Evolutionary conservation across 2,113 vertebrate species (phyloP), one percentile per base, ranked within the genome.

Genomic region (Emydura subglobosa): DNA sequence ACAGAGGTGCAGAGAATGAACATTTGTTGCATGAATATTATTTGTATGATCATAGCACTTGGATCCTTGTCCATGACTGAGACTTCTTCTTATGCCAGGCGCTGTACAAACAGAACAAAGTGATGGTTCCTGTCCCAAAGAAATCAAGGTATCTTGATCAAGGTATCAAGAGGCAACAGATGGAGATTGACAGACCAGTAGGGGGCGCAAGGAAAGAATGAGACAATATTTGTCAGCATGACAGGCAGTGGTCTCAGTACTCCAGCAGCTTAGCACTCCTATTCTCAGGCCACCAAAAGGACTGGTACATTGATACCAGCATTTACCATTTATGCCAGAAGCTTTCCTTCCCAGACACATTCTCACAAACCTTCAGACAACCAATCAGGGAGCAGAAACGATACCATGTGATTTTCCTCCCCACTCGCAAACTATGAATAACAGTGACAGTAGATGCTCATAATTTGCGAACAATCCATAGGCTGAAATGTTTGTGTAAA

Each of bases 341-440:
- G 34, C 10, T 92, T 83, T 90, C 90, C 72, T 79, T 79, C 55
- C 53, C 79, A 76, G 42, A 82, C 90, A 89, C 88, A 39, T 39
- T 39, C 3, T 42, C 21, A 74, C 10, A 55, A 85, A 68, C 89
- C 83, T 89, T 83, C 78, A 72, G 91, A 79, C 81, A 27, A 31
- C 89, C 89, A 86, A 91, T 83, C 85, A 76, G 88, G 59, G 27
- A 91, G 74, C 83, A 79, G 83, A 1, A 72, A 0, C 51, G 80
- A 78, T 44, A 87, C 83, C 61, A 78, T 57, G 5, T 92, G 92
- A 82, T 92, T 93, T 92, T 55, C 88, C 34, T 89, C 78, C 29
- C 61, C 55, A 55, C 31, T 95, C 72, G 80, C n/a, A 55, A 29
- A 54, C 81, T 13, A 55, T 83, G 83, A 89, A 86, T 88, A 88